Conservation (phyloP, 1,140 invertebrate species). For the Hyles vespertilio region DNA sequence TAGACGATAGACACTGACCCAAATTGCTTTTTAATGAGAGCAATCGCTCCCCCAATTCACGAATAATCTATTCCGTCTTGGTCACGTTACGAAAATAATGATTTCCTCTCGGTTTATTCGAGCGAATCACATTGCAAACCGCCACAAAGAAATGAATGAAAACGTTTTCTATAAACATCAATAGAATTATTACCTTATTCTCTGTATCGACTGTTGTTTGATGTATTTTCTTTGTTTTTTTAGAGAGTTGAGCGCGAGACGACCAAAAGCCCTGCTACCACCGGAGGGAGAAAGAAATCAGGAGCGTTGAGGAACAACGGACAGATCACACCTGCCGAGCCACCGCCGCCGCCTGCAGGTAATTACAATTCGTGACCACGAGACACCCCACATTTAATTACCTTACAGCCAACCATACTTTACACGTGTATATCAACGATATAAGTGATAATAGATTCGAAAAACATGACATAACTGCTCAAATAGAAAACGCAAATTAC, state of each 20-base stretch:
- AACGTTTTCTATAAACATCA: too few relatives aligned
- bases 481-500: too few relatives aligned
- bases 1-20: slow-evolving; percentile 27
- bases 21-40: slow-evolving; percentile 55
- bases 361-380: slow-evolving; percentile 8
- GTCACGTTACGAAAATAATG: slow-evolving; percentile 8
- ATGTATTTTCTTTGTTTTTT: slow-evolving; percentile 28
- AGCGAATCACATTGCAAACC: neutral
- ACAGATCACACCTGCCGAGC: slow-evolving; percentile 47
- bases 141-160: neutral
- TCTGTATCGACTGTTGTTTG: slow-evolving; percentile 4
- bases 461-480: too few relatives aligned
- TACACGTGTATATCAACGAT: too few relatives aligned
- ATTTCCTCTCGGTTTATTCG: slow-evolving; percentile 9
- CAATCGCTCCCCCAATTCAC: slow-evolving; percentile 16
- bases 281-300: slow-evolving; percentile 60
- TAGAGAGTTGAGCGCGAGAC: slow-evolving; percentile 64
- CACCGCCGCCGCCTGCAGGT: slow-evolving; percentile 55
- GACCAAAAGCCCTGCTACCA: slow-evolving; percentile 64
- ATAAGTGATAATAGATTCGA: too few relatives aligned
- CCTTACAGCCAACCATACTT: too few relatives aligned
- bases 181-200: neutral
- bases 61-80: slow-evolving; percentile 3
- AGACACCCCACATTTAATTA: too few relatives aligned
- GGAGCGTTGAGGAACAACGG: slow-evolving; percentile 58